Evolutionary conservation across 2,888 invertebrate genomes (phyloP), one percentile per base, ranked within the genome.

Genomic region (Caradrina clavipalpis): DNA sequence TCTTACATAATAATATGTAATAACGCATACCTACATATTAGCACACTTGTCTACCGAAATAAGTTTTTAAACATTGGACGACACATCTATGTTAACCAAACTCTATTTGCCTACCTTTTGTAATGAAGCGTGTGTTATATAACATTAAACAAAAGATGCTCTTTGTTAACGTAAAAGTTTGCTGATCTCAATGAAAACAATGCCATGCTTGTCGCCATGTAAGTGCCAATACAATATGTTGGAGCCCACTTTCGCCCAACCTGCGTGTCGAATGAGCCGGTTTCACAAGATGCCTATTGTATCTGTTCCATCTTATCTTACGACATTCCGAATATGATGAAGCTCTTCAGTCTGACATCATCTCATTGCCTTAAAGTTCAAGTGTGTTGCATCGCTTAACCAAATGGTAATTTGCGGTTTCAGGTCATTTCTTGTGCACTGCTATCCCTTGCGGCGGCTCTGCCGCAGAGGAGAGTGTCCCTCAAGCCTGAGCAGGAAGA

Each of bases 271-370:
- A 92, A 92, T 89, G 90, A 90, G 89, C 89, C 88, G 88, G 90
- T 92, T 95, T 93, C 94, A 92, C 91, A 93, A 95, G 90, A 91
- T 87, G 85, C 90, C 93, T 91, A 95, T 96, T 95, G 95, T 95
- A 94, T 92, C 92, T 89, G 91, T 91, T 91, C 89, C 93, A 93
- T 92, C 93, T 94, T 91, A 91, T 89, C 93, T 95, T 95, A 87
- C 95, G 90, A 92, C 92, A 95, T 89, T 85, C 83, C 89, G 93
- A 92, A 94, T 95, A 95, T 94, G 93, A 95, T 95, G 94, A 94
- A 94, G 90, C 90, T 94, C 91, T 88, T 94, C 89, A 88, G 87
- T 89, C 89, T 93, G 93, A 92, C 92, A 90, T 93, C 92, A 94
- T 91, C 80, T 85, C 75, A 82, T 87, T 89, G 81, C 61, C 56